Percentiles rank a stretch among this genome's conserved stretches.
Evolutionary conservation across 2,113 vertebrate genomes (phyloP).

Genomic region (Chamaea fasciata): DNA sequence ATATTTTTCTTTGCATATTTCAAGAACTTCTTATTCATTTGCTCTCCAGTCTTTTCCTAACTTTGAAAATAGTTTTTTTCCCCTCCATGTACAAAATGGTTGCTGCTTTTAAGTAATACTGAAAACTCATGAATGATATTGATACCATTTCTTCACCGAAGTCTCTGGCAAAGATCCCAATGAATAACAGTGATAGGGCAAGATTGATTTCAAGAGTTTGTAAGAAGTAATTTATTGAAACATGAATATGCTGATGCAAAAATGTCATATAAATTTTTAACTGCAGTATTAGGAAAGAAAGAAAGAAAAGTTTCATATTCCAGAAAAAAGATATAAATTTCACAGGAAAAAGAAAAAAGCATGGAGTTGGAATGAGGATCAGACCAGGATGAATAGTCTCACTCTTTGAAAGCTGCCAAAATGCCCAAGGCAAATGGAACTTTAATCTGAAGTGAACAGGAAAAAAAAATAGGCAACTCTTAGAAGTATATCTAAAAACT

Average conservation of each 20-base stretch:
- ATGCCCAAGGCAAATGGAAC: background rate
- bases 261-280: background rate
- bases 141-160: background rate
- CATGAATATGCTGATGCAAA: background rate
- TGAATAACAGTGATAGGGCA: background rate
- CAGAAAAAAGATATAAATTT: background rate
- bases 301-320: background rate
- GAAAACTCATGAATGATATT: background rate
- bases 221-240: background rate
- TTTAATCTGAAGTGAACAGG: background rate
- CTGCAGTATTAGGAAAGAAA: background rate
- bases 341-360: background rate
- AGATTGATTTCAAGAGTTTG: background rate
- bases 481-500: background rate
- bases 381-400: background rate
- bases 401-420: background rate
- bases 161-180: background rate
- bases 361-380: background rate
- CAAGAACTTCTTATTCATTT: background rate
- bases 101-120: background rate
- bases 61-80: background rate
- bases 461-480: background rate
- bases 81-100: background rate
- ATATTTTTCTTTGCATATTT: background rate
- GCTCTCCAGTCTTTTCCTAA: background rate